Evolutionary conservation across 2,888 invertebrate species (phyloP).

Genomic region (Metacarcinus magister): DNA sequence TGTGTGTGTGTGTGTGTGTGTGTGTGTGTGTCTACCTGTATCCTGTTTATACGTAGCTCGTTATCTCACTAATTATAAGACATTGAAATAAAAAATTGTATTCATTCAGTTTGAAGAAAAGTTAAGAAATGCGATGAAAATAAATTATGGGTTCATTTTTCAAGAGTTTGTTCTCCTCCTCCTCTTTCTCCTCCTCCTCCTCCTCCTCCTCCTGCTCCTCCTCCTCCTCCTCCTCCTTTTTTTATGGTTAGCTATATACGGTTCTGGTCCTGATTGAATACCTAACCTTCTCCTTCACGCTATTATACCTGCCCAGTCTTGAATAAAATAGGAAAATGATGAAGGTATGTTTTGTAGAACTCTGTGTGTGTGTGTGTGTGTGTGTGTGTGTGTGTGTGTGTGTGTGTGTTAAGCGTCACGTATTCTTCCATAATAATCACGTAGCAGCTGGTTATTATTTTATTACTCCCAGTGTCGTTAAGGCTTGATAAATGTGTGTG

Average conservation of each 20-base stretch:
- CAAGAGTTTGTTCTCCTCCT: too few species aligned
- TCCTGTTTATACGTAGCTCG: too few species aligned
- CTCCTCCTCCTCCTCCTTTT: background rate
- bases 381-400: background rate
- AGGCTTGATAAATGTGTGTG: too few species aligned
- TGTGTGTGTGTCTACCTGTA: too few species aligned
- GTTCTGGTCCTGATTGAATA: too few species aligned
- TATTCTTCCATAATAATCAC: background rate
- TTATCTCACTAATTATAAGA: too few species aligned
- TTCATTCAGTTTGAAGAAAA: too few species aligned
- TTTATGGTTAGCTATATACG: too few species aligned
- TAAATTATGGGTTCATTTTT: too few species aligned
- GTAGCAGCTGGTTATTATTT: background rate
- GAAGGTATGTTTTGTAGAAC: background rate
- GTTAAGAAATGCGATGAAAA: too few species aligned
- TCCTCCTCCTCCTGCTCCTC: background rate
- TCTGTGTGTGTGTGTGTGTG: slow-evolving; percentile 37
- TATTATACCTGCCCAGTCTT: background rate
- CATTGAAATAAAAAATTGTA: too few species aligned
- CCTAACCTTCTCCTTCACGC: background rate
- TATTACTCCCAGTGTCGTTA: background rate
- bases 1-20: too few species aligned
- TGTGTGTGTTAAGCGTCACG: background rate
- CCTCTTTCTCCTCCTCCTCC: background rate
- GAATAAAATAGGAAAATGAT: background rate